Base-by-base conservation (phyloP, 92 coral and sea anemone species). In the Chrysogorgia sp. region DNA sequence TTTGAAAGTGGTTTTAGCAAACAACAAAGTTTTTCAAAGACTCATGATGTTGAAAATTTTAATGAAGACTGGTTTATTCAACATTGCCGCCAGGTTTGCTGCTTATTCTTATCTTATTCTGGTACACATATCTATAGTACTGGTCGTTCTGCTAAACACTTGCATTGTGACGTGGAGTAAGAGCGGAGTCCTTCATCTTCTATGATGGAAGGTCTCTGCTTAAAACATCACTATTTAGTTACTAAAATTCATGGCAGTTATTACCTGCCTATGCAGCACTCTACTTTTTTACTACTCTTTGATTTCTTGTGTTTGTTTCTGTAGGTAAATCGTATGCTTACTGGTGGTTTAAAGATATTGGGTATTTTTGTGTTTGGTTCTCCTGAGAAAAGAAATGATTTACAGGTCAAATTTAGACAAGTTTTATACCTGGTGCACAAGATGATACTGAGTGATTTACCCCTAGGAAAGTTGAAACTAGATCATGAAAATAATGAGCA, bases 281-380 rank as follows among this genome's bases (percentile, higher is more conserved):
- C 5, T 37, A 37, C 12, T 4, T 5, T 4, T 37, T 37, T 37
- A 37, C 12, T 37, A 37, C 5, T 4, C 5, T 37, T 5, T 12
- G 5, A 47, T 7, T 47, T 47, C 15, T 47, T 12, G 12, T 4
- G 31, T 20, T 68, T 64, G 2, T 64, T 40, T 40, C 62, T 33
- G 29, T 57, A 93, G 98, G 96, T 94, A 23, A 86, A 83, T 45
- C 82, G 92, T 65, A 91, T 94, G 97, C 55, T 94, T 87, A 84
- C 91, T 60, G 98, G 98, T 67, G 93, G 90, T 45, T 45, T 89
- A 37, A 90, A 88, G 64, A 85, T 94, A 50, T 63, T 94, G 60
- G 98, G 98, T 21, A 77, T 94, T 50, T 94, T 87, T 80, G 90
- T 87, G 34, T 94, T 94, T 89, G 98, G 92, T 25, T 86, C 98